Conservation (phyloP, 1,140 invertebrate species). For the Holcopasites calliopsidis region DNA sequence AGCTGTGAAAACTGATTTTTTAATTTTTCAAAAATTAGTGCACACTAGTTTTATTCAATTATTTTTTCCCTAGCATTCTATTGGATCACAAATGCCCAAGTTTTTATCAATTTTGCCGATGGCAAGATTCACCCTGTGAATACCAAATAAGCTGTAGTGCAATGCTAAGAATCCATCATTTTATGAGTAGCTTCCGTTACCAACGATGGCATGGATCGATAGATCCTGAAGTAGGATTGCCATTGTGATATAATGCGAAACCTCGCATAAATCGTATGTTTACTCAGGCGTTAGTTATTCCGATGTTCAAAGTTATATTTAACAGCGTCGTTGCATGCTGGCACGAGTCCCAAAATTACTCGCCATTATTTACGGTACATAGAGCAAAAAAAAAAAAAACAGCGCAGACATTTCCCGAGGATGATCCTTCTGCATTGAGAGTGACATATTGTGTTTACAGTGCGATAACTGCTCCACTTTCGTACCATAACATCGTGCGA, state of each 20-base stretch:
- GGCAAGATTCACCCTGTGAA: too few species aligned
- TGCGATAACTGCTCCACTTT: neutral
- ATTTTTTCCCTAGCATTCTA: too few species aligned
- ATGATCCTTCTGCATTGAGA: slow-evolving; percentile 1
- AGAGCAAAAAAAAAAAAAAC: slow-evolving; percentile 18
- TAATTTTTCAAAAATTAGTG: too few species aligned
- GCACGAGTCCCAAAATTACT: slow-evolving; percentile 61
- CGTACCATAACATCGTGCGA: neutral
- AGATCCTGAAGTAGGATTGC: neutral
- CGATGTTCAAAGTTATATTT: slow-evolving; percentile 65
- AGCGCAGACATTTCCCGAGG: neutral
- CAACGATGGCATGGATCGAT: neutral
- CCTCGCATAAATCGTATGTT: slow-evolving; percentile 47
- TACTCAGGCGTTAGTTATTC: slow-evolving; percentile 50
- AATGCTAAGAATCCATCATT: too few species aligned
- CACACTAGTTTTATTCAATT: too few species aligned
- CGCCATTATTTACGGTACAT: slow-evolving; percentile 58
- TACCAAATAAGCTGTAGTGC: too few species aligned
- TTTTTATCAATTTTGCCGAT: too few species aligned
- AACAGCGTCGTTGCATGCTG: slow-evolving; percentile 61
- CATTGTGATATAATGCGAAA: slow-evolving; percentile 27
- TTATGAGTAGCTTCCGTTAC: too few species aligned
- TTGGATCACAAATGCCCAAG: too few species aligned
- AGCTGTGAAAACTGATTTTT: too few species aligned
- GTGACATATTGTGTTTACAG: slow-evolving; percentile 25